phyloP scores from a whole-genome alignment of 2,888 invertebrate genomes.

The Eurytoma californica region DNA sequence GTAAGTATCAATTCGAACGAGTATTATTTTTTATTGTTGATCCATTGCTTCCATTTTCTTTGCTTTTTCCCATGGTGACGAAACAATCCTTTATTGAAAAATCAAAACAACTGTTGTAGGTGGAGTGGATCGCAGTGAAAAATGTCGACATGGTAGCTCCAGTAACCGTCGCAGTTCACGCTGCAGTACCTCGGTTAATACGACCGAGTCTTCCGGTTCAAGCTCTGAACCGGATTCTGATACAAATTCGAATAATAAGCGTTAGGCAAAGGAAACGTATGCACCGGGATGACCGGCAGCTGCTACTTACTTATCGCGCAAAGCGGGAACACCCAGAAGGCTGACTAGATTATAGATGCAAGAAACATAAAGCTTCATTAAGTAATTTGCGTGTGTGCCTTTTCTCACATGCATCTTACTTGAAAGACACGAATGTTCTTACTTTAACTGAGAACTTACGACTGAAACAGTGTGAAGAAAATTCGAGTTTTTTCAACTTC shows the following conservation, averaged over 20 bases:
- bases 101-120: conserved; percentile 66
- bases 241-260: conserved; percentile 68
- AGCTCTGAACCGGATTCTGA: conserved; percentile 73
- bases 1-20: conserved; percentile 72
- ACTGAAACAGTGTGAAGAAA: conserved; percentile 55
- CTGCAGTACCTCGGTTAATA: conserved; percentile 71
- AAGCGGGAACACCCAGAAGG: conserved; percentile 74
- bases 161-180: conserved; percentile 71
- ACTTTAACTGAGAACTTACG: conserved; percentile 53
- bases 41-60: neutral
- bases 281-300: conserved; percentile 69
- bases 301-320: conserved; percentile 74
- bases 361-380: conserved; percentile 57
- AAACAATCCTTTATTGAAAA: conserved; percentile 1
- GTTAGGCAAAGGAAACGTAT: conserved; percentile 59
- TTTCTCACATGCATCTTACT: conserved; percentile 60
- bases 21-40: neutral
- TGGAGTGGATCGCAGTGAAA: conserved; percentile 73
- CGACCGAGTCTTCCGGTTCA: conserved; percentile 72
- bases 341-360: conserved; percentile 73
- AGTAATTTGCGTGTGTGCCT: conserved; percentile 41
- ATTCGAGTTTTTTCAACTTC: conserved; percentile 54
- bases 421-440: conserved; percentile 58
- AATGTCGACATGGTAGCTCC: conserved; percentile 71
- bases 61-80: neutral